These are phyloP conservation scores for Trachelus troglodyta DNA, from an alignment of 2,888 invertebrate species.

Conservation along the genomic window DNA sequence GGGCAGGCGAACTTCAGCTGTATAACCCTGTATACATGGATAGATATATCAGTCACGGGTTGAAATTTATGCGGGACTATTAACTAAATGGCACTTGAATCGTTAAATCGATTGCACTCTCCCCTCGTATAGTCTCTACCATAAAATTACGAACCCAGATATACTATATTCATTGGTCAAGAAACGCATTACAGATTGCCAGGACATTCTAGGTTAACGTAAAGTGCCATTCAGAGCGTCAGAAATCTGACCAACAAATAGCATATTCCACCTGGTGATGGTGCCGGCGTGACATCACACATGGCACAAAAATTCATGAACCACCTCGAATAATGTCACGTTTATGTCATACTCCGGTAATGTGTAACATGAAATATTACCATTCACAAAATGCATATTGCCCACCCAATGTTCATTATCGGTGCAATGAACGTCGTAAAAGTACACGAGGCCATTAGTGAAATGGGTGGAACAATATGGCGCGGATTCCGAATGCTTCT, in stretches of 20 bases:
- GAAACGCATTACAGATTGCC: not conserved
- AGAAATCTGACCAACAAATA: not conserved
- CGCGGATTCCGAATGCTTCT: not conserved
- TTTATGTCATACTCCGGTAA: not conserved
- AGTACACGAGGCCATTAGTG: not conserved
- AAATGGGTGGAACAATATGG: not conserved
- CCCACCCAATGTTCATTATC: not conserved
- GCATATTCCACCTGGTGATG: not conserved
- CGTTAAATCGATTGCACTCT: not conserved
- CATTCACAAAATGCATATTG: not conserved
- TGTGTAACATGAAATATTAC: not conserved
- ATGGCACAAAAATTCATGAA: not conserved
- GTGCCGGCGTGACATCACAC: not conserved
- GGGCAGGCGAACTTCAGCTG: not conserved
- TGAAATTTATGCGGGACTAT: not conserved
- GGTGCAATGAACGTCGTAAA: not conserved
- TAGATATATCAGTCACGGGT: no score
- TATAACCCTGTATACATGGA: no score
- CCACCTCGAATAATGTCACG: not conserved
- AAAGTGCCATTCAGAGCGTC: not conserved
- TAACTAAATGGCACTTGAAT: not conserved
- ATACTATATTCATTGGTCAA: not conserved
- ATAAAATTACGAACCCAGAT: not conserved
- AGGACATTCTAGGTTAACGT: not conserved
- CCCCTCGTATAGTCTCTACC: not conserved